phyloP scores from a whole-genome alignment of 2,797 vertebrate species.

The Macrochelys suwanniensis region DNA sequence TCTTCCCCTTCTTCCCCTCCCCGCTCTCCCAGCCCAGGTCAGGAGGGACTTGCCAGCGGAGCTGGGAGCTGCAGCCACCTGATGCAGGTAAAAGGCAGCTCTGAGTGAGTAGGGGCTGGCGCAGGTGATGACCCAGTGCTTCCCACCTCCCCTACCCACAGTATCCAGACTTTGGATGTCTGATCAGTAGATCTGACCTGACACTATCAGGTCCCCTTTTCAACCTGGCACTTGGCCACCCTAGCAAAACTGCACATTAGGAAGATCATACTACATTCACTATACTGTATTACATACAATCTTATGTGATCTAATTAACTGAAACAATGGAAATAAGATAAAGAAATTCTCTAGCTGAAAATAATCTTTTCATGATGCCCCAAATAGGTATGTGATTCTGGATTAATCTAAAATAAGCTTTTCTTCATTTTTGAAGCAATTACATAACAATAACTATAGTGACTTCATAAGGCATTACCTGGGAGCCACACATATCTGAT shows the following conservation, averaged over 20 bases:
- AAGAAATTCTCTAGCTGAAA: neutral
- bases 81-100: no score
- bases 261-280: neutral
- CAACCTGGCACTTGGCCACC: no score
- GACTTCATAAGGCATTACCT: slow-evolving; percentile 20
- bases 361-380: neutral
- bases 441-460: slow-evolving; percentile 21
- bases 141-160: no score
- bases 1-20: no score
- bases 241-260: neutral
- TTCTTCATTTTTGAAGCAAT: neutral
- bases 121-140: no score
- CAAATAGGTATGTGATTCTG: neutral
- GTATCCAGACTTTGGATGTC: no score
- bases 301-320: neutral
- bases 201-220: no score
- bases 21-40: no score
- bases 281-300: neutral
- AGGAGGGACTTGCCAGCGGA: no score
- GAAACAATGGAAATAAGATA: neutral
- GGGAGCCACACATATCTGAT: neutral
- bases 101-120: no score
- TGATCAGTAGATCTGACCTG: no score
- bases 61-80: no score
- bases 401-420: neutral